These are phyloP conservation scores for Sigmodon hispidus DNA, from an alignment of 2,113 vertebrate genomes.

Conservation along the genomic window DNA sequence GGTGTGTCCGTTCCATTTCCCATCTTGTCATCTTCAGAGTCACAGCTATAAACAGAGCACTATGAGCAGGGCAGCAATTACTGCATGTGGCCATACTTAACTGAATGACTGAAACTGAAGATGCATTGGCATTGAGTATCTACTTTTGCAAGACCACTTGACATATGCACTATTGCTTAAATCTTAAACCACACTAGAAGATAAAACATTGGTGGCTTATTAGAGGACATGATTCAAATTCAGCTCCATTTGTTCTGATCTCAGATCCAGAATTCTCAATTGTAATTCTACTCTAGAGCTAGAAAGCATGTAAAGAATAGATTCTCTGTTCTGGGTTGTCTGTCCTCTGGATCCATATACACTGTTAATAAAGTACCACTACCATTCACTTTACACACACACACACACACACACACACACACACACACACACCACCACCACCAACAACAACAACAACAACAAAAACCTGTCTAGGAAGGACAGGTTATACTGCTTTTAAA, in stretches of 20 bases:
- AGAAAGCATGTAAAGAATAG: background rate
- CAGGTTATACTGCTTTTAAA: constrained; percentile 7
- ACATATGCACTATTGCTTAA: background rate
- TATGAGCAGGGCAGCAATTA: background rate
- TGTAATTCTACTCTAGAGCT: constrained; percentile 17
- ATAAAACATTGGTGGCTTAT: background rate
- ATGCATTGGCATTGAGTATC: background rate
- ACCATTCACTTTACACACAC: background rate
- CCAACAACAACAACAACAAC: background rate
- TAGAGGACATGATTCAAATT: constrained; percentile 1
- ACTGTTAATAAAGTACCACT: constrained; percentile 28
- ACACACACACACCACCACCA: background rate
- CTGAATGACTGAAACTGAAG: background rate
- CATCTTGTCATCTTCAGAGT: background rate
- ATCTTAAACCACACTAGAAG: background rate
- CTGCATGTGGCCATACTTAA: background rate
- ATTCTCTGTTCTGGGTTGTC: background rate
- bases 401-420: background rate
- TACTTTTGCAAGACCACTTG: background rate
- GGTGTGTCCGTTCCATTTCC: background rate
- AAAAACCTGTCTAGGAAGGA: background rate
- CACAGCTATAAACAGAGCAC: background rate
- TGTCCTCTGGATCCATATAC: background rate
- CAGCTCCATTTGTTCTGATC: background rate
- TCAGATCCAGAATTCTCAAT: background rate